Percentiles rank a stretch among this genome's conserved stretches.
Evolutionary conservation across 2,888 invertebrate species (phyloP).

Genomic region (Opisthograptis luteolata): DNA sequence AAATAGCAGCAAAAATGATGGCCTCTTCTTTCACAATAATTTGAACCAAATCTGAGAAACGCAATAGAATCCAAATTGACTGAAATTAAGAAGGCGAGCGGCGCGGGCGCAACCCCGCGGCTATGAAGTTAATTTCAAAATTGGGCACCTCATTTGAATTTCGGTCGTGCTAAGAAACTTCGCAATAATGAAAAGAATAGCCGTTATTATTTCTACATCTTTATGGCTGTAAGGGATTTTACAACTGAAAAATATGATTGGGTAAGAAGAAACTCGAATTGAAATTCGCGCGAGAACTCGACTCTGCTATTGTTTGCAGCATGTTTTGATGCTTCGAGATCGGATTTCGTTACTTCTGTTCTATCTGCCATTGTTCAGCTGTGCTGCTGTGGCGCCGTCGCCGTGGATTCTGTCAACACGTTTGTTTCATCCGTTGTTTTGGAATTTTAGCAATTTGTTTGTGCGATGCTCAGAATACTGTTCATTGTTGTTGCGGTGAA

Average conservation of each 20-base stretch:
- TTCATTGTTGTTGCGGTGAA: slow-evolving; percentile 41
- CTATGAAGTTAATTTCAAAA: slow-evolving; percentile 23
- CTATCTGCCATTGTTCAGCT: slow-evolving; percentile 20
- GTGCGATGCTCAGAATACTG: slow-evolving; percentile 42
- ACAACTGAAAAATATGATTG: background rate
- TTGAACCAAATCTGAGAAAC: slow-evolving; percentile 15
- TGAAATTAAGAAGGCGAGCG: slow-evolving; percentile 18
- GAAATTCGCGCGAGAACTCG: slow-evolving; percentile 42
- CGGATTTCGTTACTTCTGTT: slow-evolving; percentile 52
- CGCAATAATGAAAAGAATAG: slow-evolving; percentile 16
- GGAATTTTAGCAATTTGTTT: slow-evolving; percentile 47
- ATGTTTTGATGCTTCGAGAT: slow-evolving; percentile 54
- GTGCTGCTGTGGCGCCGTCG: no score
- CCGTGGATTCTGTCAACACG: slow-evolving; percentile 47
- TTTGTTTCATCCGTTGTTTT: slow-evolving; percentile 47
- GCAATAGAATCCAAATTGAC: slow-evolving; percentile 20
- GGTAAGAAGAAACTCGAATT: background rate
- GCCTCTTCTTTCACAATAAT: slow-evolving; percentile 7
- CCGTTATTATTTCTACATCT: slow-evolving; percentile 13
- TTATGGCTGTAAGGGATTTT: no score
- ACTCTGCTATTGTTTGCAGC: slow-evolving; percentile 51
- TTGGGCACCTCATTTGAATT: slow-evolving; percentile 24
- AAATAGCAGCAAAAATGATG: background rate
- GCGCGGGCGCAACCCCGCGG: slow-evolving; percentile 22
- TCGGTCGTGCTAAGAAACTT: slow-evolving; percentile 20